Evolutionary conservation across 1,140 invertebrate species (phyloP).

Genomic region (Brevipalpus yothersi): DNA sequence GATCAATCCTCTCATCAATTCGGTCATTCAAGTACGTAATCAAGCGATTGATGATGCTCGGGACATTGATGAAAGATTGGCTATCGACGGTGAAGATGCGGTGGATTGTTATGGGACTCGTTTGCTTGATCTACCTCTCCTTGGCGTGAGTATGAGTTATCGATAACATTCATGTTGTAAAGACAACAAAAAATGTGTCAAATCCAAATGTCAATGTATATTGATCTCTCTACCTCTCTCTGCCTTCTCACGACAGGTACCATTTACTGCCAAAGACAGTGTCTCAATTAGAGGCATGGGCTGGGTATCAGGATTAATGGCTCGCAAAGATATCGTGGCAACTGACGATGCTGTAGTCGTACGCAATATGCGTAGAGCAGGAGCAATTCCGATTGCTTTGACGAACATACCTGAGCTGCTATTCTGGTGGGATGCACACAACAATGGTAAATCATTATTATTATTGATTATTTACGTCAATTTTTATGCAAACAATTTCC

Average conservation of each 20-base stretch:
- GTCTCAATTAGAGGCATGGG: constrained; percentile 9
- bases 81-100: constrained; percentile 22
- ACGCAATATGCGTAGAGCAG: constrained; percentile 38
- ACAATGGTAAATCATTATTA: constrained; percentile 24
- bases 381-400: constrained; percentile 41
- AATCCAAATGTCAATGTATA: too few relatives aligned
- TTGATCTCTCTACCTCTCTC: constrained; percentile 8
- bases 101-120: not conserved
- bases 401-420: constrained; percentile 67
- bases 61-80: constrained; percentile 37
- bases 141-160: not conserved
- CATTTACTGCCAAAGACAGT: constrained; percentile 13
- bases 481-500: constrained; percentile 10
- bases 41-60: constrained; percentile 45
- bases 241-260: constrained; percentile 10
- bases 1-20: constrained; percentile 53
- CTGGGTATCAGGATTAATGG: not conserved
- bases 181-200: constrained; percentile 1
- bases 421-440: constrained; percentile 59
- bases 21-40: constrained; percentile 47
- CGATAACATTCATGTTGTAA: not conserved
- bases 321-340: constrained; percentile 27
- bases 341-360: constrained; percentile 39
- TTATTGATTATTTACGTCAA: too few relatives aligned
- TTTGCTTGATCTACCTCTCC: not conserved